phyloP scores from a whole-genome alignment of 2,113 vertebrate species.

The Nymphicus hollandicus region DNA sequence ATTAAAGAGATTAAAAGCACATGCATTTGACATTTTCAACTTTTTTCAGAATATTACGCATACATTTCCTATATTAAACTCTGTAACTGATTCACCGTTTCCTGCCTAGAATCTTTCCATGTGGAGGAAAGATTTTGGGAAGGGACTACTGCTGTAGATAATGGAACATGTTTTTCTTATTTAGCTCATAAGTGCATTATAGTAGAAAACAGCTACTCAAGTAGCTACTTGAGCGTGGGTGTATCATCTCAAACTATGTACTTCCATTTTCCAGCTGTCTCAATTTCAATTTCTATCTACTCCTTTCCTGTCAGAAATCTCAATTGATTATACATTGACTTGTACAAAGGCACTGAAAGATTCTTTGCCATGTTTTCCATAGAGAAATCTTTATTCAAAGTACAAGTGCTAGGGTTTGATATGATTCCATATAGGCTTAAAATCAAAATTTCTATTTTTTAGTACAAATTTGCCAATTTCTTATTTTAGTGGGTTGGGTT shows the following conservation, averaged over 20 bases:
- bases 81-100: neutral
- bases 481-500: neutral
- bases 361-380: rapidly evolving
- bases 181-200: neutral
- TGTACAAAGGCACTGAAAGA: neutral
- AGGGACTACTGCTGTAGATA: neutral
- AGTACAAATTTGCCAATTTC: neutral
- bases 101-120: neutral
- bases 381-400: neutral
- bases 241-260: neutral
- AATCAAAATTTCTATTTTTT: neutral
- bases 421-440: neutral
- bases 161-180: neutral
- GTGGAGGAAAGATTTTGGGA: neutral
- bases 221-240: rapidly evolving
- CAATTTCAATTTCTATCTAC: neutral
- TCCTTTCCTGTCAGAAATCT: neutral
- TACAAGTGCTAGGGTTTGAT: neutral
- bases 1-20: neutral
- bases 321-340: neutral
- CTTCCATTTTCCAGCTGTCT: neutral
- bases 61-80: neutral
- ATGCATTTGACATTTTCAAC: neutral
- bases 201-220: neutral
- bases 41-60: neutral